Evolutionary conservation across 2,888 invertebrate species (phyloP).

Genomic region (Odontothrips loti): DNA sequence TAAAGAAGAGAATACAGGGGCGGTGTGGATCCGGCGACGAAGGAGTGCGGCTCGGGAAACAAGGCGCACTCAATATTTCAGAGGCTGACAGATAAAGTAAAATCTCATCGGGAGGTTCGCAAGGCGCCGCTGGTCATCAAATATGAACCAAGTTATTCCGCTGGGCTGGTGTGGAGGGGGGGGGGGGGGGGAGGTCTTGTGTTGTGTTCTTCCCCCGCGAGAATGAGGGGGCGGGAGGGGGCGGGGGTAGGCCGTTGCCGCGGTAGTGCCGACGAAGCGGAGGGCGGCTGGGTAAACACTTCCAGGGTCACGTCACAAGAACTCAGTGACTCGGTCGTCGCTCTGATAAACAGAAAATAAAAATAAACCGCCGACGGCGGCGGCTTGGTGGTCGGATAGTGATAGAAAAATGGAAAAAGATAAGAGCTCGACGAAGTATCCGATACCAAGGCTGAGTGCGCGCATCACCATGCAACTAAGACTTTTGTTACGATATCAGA

Average conservation of each 20-base stretch:
- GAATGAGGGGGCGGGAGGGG: background rate
- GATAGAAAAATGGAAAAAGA: no score
- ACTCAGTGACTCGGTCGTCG: no score
- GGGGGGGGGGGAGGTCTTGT: background rate
- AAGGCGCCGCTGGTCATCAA: background rate
- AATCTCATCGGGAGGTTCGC: conserved; percentile 26
- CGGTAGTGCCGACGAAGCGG: background rate
- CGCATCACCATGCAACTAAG: no score
- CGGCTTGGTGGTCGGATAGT: no score
- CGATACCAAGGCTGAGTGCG: no score
- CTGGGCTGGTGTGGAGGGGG: background rate
- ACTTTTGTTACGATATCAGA: no score
- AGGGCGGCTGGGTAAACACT: background rate
- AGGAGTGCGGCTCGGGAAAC: background rate
- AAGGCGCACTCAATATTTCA: conserved; percentile 4
- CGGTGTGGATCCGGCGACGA: background rate
- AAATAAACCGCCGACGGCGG: no score
- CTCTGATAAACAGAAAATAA: no score
- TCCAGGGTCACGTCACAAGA: no score
- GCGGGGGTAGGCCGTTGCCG: background rate
- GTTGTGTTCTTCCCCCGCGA: background rate
- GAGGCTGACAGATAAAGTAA: conserved; percentile 11
- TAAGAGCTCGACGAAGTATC: no score
- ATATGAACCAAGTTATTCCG: background rate
- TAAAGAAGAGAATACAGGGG: background rate